A percentile compares a stretch with the other conserved stretches of the same genome.
Conservation (phyloP, 2,888 invertebrate genomes). For the Panopea generosa region DNA sequence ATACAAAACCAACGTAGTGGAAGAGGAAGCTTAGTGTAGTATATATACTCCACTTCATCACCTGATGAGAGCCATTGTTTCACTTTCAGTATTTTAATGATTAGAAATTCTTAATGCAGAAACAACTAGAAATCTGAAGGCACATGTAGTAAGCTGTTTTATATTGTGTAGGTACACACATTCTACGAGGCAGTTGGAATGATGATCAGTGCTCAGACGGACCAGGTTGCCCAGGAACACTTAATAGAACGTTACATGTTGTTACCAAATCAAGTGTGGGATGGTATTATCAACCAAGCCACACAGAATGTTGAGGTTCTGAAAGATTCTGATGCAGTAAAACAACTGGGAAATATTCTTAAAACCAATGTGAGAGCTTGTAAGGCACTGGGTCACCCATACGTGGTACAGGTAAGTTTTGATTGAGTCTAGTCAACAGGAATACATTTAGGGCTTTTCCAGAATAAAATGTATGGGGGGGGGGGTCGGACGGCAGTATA, state of each 20-base stretch:
- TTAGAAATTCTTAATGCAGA: no score
- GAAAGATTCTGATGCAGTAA: conserved; percentile 98
- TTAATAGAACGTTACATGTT: conserved; percentile 99
- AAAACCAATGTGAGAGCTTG: conserved; percentile 99
- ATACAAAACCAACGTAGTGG: no score
- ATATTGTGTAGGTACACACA: conserved; percentile 95
- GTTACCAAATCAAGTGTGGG: conserved; percentile 99
- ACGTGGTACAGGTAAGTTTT: conserved; percentile 90
- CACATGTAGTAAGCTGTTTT: no score
- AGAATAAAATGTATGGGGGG: no score
- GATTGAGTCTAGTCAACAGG: no score
- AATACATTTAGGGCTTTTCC: no score
- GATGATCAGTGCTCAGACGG: conserved; percentile 98
- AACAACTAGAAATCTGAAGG: no score
- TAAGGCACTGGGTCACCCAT: conserved; percentile 98
- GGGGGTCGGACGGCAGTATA: no score
- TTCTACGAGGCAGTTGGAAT: conserved; percentile 99
- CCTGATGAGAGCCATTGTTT: no score
- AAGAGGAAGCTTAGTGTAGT: no score
- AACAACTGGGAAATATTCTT: conserved; percentile 98
- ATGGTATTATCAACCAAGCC: conserved; percentile 98
- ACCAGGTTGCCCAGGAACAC: conserved; percentile 95
- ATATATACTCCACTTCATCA: no score
- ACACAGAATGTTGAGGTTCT: conserved; percentile 98
- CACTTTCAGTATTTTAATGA: no score